These are phyloP conservation scores for Sitophilus oryzae DNA, from an alignment of 1,140 invertebrate species.

Conservation along the genomic window DNA sequence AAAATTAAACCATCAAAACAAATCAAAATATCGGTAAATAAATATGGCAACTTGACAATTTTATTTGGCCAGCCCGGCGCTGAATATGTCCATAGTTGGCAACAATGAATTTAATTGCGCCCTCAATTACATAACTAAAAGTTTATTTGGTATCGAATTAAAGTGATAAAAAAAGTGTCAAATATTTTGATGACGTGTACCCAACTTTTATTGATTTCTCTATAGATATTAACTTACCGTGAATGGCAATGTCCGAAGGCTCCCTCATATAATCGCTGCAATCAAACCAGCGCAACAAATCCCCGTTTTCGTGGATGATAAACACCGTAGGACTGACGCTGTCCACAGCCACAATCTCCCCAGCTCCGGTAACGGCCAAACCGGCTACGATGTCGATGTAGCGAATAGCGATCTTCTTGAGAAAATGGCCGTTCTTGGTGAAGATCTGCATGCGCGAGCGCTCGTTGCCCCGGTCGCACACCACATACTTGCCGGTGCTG, in stretches of 20 bases:
- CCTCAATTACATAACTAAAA: too few species aligned
- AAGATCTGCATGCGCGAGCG: conserved; percentile 95
- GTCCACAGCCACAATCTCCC: conserved; percentile 94
- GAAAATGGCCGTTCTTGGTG: conserved; percentile 77
- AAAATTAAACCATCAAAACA: too few species aligned
- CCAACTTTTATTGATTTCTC: too few species aligned
- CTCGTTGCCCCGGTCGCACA: conserved; percentile 94
- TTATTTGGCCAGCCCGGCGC: too few species aligned
- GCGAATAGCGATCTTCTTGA: conserved; percentile 88
- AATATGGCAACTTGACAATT: too few species aligned
- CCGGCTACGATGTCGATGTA: conserved; percentile 98
- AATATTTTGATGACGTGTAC: too few species aligned
- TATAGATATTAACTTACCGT: conserved; percentile 62
- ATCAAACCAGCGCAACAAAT: conserved; percentile 90
- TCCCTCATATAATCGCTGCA: conserved; percentile 96
- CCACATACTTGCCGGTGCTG: conserved; percentile 83
- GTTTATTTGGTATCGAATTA: too few species aligned
- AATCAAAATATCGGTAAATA: too few species aligned
- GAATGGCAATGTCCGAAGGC: conserved; percentile 93
- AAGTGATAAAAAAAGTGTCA: too few species aligned
- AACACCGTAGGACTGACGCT: conserved; percentile 96
- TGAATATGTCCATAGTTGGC: too few species aligned
- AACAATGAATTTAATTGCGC: too few species aligned
- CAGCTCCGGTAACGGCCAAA: conserved; percentile 81
- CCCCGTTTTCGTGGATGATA: conserved; percentile 83